These are phyloP conservation scores for Protaetia brevitarsis DNA, from an alignment of 1,140 invertebrate genomes.

Conservation along the genomic window DNA sequence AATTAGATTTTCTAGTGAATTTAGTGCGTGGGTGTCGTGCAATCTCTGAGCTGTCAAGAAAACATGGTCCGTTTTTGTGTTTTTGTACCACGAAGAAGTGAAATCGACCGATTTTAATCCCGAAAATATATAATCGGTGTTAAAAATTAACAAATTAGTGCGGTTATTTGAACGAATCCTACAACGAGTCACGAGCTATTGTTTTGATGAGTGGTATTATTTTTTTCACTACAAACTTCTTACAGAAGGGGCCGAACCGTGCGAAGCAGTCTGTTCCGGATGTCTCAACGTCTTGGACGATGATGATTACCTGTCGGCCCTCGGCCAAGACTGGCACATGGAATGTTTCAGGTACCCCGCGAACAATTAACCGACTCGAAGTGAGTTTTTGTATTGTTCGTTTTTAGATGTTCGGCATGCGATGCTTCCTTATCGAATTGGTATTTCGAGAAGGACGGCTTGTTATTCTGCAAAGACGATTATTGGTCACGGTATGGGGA, in stretches of 20 bases:
- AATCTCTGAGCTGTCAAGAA: neutral
- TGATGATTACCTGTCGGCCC: conserved; percentile 73
- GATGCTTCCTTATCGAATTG: conserved; percentile 79
- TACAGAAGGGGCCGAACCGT: conserved; percentile 35
- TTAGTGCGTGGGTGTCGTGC: neutral
- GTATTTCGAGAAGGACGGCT: conserved; percentile 91
- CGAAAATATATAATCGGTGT: neutral
- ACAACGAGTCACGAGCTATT: too few species aligned
- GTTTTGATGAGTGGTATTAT: neutral
- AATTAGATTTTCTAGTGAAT: conserved; percentile 5
- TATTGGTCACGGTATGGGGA: conserved; percentile 87
- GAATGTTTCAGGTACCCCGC: conserved; percentile 73
- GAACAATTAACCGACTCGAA: neutral
- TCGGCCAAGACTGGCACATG: conserved; percentile 81
- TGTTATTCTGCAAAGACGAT: conserved; percentile 85
- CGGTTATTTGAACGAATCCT: too few species aligned
- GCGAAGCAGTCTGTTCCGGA: conserved; percentile 58
- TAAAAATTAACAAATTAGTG: too few species aligned
- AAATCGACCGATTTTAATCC: too few species aligned
- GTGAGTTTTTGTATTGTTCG: neutral
- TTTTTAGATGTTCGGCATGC: conserved; percentile 78
- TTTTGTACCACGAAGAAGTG: neutral
- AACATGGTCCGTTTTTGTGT: neutral
- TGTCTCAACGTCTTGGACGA: conserved; percentile 72
- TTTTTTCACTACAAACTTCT: conserved; percentile 23